Conservation (phyloP, 2,888 invertebrate species). For the Agrenia bidenticulata region DNA sequence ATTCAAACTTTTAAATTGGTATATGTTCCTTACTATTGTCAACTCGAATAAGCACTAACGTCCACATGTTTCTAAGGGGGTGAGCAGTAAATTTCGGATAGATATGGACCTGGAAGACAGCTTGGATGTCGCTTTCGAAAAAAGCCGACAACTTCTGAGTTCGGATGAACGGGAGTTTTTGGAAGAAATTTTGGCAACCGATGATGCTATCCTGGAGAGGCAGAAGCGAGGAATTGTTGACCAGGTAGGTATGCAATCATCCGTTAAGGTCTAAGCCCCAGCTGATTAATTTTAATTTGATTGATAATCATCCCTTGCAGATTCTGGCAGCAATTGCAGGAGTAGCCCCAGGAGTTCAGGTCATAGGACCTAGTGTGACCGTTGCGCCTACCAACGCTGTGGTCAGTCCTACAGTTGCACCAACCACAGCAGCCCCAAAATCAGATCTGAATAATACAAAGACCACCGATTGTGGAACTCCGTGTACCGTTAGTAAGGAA, state of each 20-base stretch:
- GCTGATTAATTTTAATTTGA: background rate
- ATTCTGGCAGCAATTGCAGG: constrained; percentile 9
- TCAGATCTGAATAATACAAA: background rate
- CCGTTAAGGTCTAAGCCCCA: too few relatives aligned
- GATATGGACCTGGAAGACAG: background rate
- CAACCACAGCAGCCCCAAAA: constrained; percentile 7
- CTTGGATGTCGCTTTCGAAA: background rate
- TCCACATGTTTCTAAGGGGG: too few relatives aligned
- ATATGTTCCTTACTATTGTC: too few relatives aligned
- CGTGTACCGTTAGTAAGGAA: background rate
- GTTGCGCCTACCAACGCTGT: background rate
- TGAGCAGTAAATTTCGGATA: too few relatives aligned
- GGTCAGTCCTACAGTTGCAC: background rate
- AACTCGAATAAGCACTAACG: too few relatives aligned
- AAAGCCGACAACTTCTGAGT: constrained; percentile 7
- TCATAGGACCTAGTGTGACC: background rate
- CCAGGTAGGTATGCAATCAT: constrained; percentile 16
- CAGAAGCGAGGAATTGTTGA: constrained; percentile 32
- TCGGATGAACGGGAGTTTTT: constrained; percentile 28
- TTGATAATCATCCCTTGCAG: background rate
- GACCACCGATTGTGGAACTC: background rate
- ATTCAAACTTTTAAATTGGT: too few relatives aligned
- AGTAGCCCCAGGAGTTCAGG: background rate
- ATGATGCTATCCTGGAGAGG: constrained; percentile 28
- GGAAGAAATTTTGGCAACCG: constrained; percentile 29